Evolutionary conservation across 2,888 invertebrate genomes (phyloP), one percentile per base, ranked within the genome.

Genomic region (Phyllotreta cruciferae): DNA sequence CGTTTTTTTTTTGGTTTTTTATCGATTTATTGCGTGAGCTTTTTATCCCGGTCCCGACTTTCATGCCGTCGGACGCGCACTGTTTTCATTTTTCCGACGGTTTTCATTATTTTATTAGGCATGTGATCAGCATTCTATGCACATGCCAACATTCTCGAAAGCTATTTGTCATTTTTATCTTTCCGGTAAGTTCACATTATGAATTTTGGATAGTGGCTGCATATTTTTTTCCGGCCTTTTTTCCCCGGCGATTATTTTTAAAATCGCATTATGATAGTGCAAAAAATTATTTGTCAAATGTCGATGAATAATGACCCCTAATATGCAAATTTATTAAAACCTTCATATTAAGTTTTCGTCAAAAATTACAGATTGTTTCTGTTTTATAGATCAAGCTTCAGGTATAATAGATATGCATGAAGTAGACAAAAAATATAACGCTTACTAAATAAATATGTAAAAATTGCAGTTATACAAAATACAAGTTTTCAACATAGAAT

Each of bases 81-180:
- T 56, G 63, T 64, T 68, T 60, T 63, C 64, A 61, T 68, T 68
- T 65, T 68, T 63, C 66, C 68, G 68, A 62, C 64, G 68, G 60
- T 61, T 62, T 64, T 57, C 68, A 60, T 68, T 68, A 66, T 68
- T 68, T 57, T 60, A 64, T 64, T 64, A 64, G 62, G 63, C 61
- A 66, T 62, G 58, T 60, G 63, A 64, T 66, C 68, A 64, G 64
- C 57, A 64, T 66, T 63, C 67, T 60, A 65, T 66, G 64, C 64
- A 62, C 65, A 66, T 62, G 63, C 65, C 67, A 62, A 60, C 65
- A 61, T 65, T 65, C 56, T 53, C 56, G 56, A 63, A 65, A 63
- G 67, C 63, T 67, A 67, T 67, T 67, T 67, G 65, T 67, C 65
- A 67, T 65, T 65, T 67, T 67, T 67, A 65, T 67, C 67, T 67